Conservation (phyloP, 1,140 invertebrate genomes). For the Melipona quadrifasciata region DNA sequence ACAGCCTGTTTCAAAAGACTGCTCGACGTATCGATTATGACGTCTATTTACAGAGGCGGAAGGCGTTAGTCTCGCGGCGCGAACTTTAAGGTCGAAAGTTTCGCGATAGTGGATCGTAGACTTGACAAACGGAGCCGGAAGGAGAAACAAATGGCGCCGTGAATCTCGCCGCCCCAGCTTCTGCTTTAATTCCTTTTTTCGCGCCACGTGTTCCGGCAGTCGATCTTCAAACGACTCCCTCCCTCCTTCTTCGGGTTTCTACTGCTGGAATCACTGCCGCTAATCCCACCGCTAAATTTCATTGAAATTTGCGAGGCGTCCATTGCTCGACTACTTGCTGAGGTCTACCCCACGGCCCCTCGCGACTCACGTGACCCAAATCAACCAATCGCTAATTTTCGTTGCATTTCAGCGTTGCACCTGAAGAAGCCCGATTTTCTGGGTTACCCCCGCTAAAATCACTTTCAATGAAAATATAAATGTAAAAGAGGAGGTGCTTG, state of each 20-base stretch:
- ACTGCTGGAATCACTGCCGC: neutral
- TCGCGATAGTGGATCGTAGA: constrained; percentile 24
- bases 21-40: constrained; percentile 26
- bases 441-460: too few species aligned
- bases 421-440: too few species aligned
- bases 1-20: neutral
- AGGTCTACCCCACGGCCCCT: too few species aligned
- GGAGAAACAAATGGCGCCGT: constrained; percentile 59
- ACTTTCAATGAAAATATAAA: too few species aligned
- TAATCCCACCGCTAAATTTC: neutral
- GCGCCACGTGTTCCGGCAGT: constrained; percentile 21
- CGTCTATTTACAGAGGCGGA: constrained; percentile 38
- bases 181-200: constrained; percentile 28
- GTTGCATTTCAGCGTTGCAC: too few species aligned
- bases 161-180: constrained; percentile 47
- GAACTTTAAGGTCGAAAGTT: constrained; percentile 47
- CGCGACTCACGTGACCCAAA: too few species aligned
- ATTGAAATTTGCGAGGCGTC: too few species aligned
- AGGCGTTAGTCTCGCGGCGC: constrained; percentile 54
- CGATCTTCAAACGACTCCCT: neutral
- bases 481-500: too few species aligned
- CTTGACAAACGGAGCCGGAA: constrained; percentile 58
- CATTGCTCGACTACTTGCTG: neutral
- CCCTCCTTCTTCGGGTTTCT: too few species aligned
- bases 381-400: too few species aligned